Base-by-base conservation (phyloP, 1,140 invertebrate species). In the Stenopsyche tienmushanensis region DNA sequence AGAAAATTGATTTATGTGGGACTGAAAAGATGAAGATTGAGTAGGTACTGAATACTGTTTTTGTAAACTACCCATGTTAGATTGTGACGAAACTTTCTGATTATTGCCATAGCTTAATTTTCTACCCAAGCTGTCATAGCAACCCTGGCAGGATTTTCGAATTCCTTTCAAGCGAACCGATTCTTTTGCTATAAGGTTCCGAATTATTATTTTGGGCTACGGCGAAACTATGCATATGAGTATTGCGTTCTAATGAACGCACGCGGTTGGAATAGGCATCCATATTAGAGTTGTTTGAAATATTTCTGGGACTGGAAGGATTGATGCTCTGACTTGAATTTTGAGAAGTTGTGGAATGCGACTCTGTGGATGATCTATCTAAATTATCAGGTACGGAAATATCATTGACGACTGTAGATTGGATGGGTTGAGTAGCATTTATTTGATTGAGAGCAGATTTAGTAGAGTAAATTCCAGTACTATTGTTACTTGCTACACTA, bases 91-190 rank as follows among this genome's bases (percentile, higher is more conserved):
- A 71, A 55, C 73, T 67, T 73, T 79, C 65, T 69, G 78, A 73
- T 75, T 73, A 45, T 72, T 72, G 2, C 75, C 74, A 10, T 74
- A 70, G 59, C 75, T 76, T 47, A 67, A 55, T 39, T 71, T 71
- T 60, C 67, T 62, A 34, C 76, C 75, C 45, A 76, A 67, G 55
- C 71, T 74, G 62, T 73, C 74, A 24, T 73, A 73, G 44, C 64
- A 69, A 45, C 72, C 73, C 29, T 26, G 73, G 71, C 26, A 74
- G 71, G n/a, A 80, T 76, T n/a, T 77, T 73, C 0, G 76, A 71
- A 65, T 78, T 81, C 9, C 82, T 73, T 72, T 84, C 83, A 3
- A 84, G 64, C 2, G 81, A 82, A 39, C 81, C 82, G 72, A 82
- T 77, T 23, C 76, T 72, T 45, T 75, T 73, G 3, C 49, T 66